Percentiles rank a stretch among this genome's conserved stretches.
Conservation (phyloP, 2,797 vertebrate species). For the Neosalanx taihuensis region DNA sequence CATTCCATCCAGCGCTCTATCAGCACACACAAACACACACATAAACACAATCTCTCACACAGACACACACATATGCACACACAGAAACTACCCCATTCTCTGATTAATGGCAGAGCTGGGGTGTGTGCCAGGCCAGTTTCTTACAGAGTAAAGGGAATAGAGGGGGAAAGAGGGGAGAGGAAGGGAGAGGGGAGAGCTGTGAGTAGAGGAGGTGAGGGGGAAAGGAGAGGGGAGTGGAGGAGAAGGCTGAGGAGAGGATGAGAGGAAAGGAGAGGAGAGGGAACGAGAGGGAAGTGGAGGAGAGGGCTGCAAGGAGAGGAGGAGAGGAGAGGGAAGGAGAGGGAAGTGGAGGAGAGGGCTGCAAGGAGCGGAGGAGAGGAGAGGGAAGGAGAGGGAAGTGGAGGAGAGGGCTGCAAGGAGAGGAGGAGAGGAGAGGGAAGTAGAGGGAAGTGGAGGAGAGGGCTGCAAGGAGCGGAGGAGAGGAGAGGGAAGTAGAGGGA, state of each 20-base stretch:
- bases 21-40: conserved; percentile 56
- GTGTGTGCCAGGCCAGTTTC: conserved; percentile 77
- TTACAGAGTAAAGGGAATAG: conserved; percentile 50
- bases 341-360: conserved; percentile 15
- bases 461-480: conserved; percentile 26
- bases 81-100: conserved; percentile 56
- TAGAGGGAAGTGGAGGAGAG: conserved; percentile 31
- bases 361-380: conserved; percentile 12
- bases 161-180: conserved; percentile 6
- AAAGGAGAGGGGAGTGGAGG: conserved; percentile 36
- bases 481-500: conserved; percentile 15
- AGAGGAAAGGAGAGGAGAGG: not conserved
- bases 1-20: conserved; percentile 67
- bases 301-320: conserved; percentile 25
- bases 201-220: not conserved
- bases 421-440: not conserved
- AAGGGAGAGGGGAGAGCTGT: not conserved
- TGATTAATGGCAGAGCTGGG: conserved; percentile 83
- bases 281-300: conserved; percentile 18
- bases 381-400: not conserved
- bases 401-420: not conserved
- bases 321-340: conserved; percentile 31
- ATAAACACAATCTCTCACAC: conserved; percentile 43
- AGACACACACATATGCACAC: conserved; percentile 46
- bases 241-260: no score